A percentile compares a stretch with the other conserved stretches of the same genome.
phyloP scores from a whole-genome alignment of 2,888 invertebrate species.

The Eupithecia centaureata region DNA sequence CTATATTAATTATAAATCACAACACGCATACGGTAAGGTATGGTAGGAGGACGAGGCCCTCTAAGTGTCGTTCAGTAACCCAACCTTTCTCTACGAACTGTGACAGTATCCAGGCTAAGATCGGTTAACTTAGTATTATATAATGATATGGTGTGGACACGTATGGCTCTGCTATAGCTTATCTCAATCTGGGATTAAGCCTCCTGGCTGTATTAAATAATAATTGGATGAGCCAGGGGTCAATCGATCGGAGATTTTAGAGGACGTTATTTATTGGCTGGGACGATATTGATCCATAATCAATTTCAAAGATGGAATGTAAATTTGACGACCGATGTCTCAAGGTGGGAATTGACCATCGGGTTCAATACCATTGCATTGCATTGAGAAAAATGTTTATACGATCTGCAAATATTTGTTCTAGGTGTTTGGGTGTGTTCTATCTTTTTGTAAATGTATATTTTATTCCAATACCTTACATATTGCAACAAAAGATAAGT shows the following conservation, averaged over 20 bases:
- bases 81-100: conserved; percentile 20
- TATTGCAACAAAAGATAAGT: no score
- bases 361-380: no score
- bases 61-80: background rate
- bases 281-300: conserved; percentile 38
- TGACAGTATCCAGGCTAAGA: conserved; percentile 55
- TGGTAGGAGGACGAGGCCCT: no score
- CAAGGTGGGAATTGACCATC: no score
- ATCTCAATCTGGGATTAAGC: conserved; percentile 78
- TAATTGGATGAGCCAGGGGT: conserved; percentile 78
- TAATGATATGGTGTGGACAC: conserved; percentile 76
- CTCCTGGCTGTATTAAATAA: conserved; percentile 75
- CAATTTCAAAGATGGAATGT: conserved; percentile 26
- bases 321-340: no score
- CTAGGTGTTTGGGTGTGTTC: no score
- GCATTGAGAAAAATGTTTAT: no score
- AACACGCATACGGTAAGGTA: no score
- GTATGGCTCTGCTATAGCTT: conserved; percentile 53
- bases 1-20: no score
- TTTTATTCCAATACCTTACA: no score
- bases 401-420: no score
- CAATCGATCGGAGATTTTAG: conserved; percentile 65
- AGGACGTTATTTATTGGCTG: conserved; percentile 35
- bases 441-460: no score
- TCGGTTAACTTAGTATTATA: conserved; percentile 74